Evolutionary conservation across 2,113 vertebrate species (phyloP), one percentile per base, ranked within the genome.

Genomic region (Zosterops borbonicus): DNA sequence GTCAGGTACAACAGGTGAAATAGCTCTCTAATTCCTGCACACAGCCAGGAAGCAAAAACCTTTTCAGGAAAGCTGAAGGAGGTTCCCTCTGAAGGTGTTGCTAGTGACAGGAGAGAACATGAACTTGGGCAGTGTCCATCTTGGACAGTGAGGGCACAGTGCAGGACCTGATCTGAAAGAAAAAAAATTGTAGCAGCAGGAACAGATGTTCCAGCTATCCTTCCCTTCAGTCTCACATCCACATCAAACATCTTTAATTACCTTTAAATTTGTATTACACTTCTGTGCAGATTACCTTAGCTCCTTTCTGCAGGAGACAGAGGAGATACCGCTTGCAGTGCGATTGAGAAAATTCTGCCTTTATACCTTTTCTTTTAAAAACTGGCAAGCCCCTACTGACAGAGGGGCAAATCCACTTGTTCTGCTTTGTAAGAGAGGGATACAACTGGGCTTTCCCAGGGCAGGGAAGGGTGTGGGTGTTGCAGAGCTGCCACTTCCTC

Each of bases 101-200:
- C 9, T 63, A 7, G 13, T 39, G 49, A 41, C n/a, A 71, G 46
- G 44, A 79, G 37, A 84, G 53, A 82, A 20, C 15, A 7, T 22
- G 44, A 84, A 24, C 46, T 62, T 52, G 0, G 2, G 20, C 78
- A 78, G 7, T 20, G 2, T 33, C 1, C 0, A 0, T 35, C 6
- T 33, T 42, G 6, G 39, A 29, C 35, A 24, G 15, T 52, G 75
- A 68, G 22, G 33, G 76, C 22, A 60, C 52, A 84, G n/a, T 47
- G 8, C 59, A 70, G 44, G 15, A 39, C 42, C 9, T 59, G 33
- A 74, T 33, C 52, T 56, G 35, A 60, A 82, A n/a, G 33, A 69
- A 71, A 68, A 11, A 42, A 35, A 16, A 19, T 9, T 76, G 11
- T 63, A 63, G 39, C n/a, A 35, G 46, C 69, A 65, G 74, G 58